A percentile compares a stretch with the other conserved stretches of the same genome.
These are phyloP conservation scores for Cyanoderma ruficeps DNA, from an alignment of 2,113 vertebrate genomes.

Conservation along the genomic window DNA sequence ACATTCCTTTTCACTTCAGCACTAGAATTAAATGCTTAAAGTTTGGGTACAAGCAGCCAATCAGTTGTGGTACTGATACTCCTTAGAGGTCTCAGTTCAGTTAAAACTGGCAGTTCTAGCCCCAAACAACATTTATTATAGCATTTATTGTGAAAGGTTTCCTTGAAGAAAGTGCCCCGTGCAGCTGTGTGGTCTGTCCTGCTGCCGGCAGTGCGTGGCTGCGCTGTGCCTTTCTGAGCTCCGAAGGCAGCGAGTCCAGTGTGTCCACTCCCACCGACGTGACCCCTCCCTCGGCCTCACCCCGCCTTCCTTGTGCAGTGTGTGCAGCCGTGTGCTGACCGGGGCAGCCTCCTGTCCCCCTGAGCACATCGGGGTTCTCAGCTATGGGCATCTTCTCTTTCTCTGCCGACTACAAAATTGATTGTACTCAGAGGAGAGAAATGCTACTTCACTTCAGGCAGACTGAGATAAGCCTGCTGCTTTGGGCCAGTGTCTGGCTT, in stretches of 20 bases:
- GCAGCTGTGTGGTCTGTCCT: neutral
- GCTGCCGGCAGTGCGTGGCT: neutral
- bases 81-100: neutral
- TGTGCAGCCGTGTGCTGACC: neutral
- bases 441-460: neutral
- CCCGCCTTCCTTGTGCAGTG: neutral
- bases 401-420: neutral
- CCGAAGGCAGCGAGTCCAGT: too few relatives aligned
- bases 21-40: neutral
- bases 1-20: neutral
- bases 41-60: neutral
- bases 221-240: neutral
- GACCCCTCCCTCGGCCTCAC: fast-evolving
- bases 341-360: neutral
- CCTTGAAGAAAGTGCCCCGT: fast-evolving
- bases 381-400: neutral
- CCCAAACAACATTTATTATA: neutral
- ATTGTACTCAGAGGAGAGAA: neutral
- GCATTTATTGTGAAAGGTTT: neutral
- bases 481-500: neutral
- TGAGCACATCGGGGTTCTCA: fast-evolving
- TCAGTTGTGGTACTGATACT: neutral
- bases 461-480: neutral
- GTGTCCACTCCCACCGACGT: neutral
- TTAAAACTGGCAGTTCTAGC: neutral